Evolutionary conservation across 2,797 vertebrate species (phyloP), one percentile per base, ranked within the genome.

Genomic region (Gambusia yucatana): DNA sequence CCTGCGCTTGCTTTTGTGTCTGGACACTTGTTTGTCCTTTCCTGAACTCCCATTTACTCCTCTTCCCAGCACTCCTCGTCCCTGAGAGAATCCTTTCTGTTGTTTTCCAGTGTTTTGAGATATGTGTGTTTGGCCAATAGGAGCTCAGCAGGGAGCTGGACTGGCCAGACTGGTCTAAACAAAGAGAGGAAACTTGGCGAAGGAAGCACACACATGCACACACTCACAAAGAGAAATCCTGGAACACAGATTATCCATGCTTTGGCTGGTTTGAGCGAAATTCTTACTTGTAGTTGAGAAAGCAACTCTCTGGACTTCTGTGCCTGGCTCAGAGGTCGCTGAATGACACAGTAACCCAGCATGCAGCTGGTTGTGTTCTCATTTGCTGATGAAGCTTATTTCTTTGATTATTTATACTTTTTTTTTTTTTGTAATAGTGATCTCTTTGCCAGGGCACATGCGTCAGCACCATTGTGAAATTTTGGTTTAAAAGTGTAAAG

Each of bases 101-200:
- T 92, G 89, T 91, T 91, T 86, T 86, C 82, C 87, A 72, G 39
- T 86, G 87, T 93, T 92, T 93, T 92, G 87, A 84, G 93, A 89
- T 93, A 91, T 89, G 90, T 94, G 93, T 92, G 86, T 96, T 94
- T 94, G 94, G 94, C 92, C 88, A 88, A 93, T 88, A 87, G 65
- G 86, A 84, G 87, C 91, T 84, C 93, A 87, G 92, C 77, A 74
- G 93, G 92, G 93, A 95, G 91, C 93, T 89, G 84, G 91, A 89
- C 91, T 83, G 93, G 96, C 93, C 91, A 80, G 92, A 91, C 80
- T 80, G 90, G 88, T 93, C 93, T 94, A 95, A 95, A 95, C 95
- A 95, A 95, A 91, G 95, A 96, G 94, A 95, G 95, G 95, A 96
- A 96, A 95, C 94, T 95, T 94, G 95, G 93, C 96, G 94, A 81